A percentile compares a stretch with the other conserved stretches of the same genome.
These are phyloP conservation scores for Shargacucullia verbasci DNA, from an alignment of 2,888 invertebrate genomes.

Conservation along the genomic window DNA sequence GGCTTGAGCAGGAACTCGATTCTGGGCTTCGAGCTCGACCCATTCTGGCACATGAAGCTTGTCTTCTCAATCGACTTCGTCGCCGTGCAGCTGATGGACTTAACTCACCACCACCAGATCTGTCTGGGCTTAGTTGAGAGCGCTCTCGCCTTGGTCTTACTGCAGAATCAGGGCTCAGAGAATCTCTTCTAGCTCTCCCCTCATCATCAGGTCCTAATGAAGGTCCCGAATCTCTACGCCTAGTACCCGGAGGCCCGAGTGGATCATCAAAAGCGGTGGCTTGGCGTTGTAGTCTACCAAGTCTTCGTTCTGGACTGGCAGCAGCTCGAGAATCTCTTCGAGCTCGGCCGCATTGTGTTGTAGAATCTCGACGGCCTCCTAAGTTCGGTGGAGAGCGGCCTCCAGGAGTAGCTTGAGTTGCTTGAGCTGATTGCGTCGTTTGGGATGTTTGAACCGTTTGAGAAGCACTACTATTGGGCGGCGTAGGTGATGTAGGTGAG, in stretches of 20 bases:
- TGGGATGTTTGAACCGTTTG: constrained; percentile 73
- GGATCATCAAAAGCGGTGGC: constrained; percentile 97
- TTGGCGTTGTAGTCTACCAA: constrained; percentile 94
- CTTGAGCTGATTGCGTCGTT: constrained; percentile 68
- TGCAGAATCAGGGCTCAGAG: constrained; percentile 97
- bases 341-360: constrained; percentile 93
- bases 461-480: constrained; percentile 68
- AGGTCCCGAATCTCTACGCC: constrained; percentile 94
- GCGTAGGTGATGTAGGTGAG: constrained; percentile 93
- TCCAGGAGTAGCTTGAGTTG: constrained; percentile 72
- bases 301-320: constrained; percentile 91
- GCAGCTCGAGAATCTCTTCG: constrained; percentile 91
- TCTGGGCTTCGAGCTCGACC: constrained; percentile 91
- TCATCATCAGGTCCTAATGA: constrained; percentile 95
- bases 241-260: constrained; percentile 91
- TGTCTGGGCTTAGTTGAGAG: constrained; percentile 94
- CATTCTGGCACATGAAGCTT: constrained; percentile 93
- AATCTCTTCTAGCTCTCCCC: constrained; percentile 94
- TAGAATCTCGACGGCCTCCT: constrained; percentile 93
- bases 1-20: constrained; percentile 93
- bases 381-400: constrained; percentile 83
- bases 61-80: constrained; percentile 92
- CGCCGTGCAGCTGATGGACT: constrained; percentile 93
- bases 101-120: constrained; percentile 93
- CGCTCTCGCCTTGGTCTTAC: constrained; percentile 93